Percentiles rank a stretch among this genome's conserved stretches.
Conservation (phyloP, 1,140 invertebrate species). For the Lepidostoma basale region DNA sequence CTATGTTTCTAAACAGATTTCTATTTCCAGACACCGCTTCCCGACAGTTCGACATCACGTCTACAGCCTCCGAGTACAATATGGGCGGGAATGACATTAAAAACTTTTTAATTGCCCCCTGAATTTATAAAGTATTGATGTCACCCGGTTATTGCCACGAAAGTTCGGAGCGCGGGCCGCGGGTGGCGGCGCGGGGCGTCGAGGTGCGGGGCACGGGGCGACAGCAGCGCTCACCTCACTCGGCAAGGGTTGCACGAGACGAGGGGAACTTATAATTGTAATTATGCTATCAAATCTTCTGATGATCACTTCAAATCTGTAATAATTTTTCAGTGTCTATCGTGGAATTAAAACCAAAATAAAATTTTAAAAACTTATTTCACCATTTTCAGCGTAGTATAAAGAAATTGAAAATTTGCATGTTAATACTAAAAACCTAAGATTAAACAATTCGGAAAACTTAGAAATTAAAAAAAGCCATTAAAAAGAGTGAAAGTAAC, state of each 20-base stretch:
- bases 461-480: too few species aligned
- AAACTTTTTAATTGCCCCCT: conserved; percentile 42
- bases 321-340: too few species aligned
- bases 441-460: too few species aligned
- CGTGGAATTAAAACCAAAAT: too few species aligned
- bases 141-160: conserved; percentile 33
- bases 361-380: too few species aligned
- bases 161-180: neutral
- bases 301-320: too few species aligned
- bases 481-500: too few species aligned
- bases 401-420: too few species aligned
- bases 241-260: conserved; percentile 6
- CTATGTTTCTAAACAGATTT: too few species aligned
- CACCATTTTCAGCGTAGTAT: too few species aligned
- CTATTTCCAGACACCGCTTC: neutral
- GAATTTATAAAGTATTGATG: conserved; percentile 44
- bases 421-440: too few species aligned
- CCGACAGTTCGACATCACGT: conserved; percentile 16
- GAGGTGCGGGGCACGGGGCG: neutral
- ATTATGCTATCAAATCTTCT: conserved; percentile 18
- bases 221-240: neutral
- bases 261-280: conserved; percentile 22
- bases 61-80: conserved; percentile 19
- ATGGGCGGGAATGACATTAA: conserved; percentile 35
- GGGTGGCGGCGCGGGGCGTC: neutral